A percentile compares a stretch with the other conserved stretches of the same genome.
Evolutionary conservation across 2,888 invertebrate species (phyloP).

Genomic region (Anoplius nigerrimus): DNA sequence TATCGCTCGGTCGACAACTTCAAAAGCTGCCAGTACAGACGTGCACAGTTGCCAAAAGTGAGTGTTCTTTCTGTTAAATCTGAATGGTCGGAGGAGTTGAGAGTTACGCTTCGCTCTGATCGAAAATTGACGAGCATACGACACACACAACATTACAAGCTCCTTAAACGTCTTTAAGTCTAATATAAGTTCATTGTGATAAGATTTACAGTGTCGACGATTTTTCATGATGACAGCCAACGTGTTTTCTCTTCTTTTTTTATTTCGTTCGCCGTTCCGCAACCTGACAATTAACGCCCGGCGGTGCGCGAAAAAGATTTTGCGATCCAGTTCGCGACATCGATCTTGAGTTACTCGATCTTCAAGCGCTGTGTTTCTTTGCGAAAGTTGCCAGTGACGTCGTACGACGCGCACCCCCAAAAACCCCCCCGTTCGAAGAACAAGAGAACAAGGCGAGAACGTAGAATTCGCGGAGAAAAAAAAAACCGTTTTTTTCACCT

Average conservation of each 20-base stretch:
- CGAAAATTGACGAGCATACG: not conserved
- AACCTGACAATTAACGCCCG: too few relatives aligned
- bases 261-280: too few relatives aligned
- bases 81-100: slow-evolving; percentile 8
- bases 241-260: too few relatives aligned
- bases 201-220: too few relatives aligned
- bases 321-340: too few relatives aligned
- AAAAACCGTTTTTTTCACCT: slow-evolving; percentile 20
- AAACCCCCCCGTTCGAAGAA: not conserved
- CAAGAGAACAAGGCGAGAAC: slow-evolving; percentile 10
- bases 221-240: too few relatives aligned
- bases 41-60: slow-evolving; percentile 34
- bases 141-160: too few relatives aligned
- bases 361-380: too few relatives aligned
- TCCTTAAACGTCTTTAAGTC: too few relatives aligned
- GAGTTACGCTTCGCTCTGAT: slow-evolving; percentile 10
- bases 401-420: not conserved
- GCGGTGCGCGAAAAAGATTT: too few relatives aligned
- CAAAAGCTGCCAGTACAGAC: slow-evolving; percentile 28
- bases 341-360: too few relatives aligned
- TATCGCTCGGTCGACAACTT: not conserved
- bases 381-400: not conserved
- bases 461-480: slow-evolving; percentile 13
- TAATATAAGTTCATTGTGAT: too few relatives aligned
- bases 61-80: slow-evolving; percentile 17